Evolutionary conservation across 2,113 vertebrate species (phyloP).

Genomic region (Mesocricetus auratus): DNA sequence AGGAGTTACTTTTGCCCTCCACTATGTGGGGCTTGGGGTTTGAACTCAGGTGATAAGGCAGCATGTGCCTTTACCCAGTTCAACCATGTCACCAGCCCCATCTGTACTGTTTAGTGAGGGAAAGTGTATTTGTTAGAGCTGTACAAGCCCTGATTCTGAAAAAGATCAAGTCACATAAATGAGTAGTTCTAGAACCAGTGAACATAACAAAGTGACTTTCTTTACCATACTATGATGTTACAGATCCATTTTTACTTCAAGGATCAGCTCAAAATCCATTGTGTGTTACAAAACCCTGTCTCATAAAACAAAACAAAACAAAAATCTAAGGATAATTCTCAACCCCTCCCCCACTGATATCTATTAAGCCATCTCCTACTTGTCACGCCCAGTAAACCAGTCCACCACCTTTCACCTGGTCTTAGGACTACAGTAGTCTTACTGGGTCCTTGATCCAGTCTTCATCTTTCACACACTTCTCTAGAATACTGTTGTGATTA

Average conservation of each 20-base stretch:
- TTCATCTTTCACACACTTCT: slow-evolving; percentile 8
- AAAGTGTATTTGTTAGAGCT: neutral
- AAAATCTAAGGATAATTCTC: slow-evolving; percentile 45
- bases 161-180: neutral
- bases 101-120: neutral
- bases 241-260: neutral
- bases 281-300: too few relatives aligned
- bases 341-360: neutral
- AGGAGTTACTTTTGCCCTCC: neutral
- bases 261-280: neutral
- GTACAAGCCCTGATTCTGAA: neutral
- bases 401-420: neutral
- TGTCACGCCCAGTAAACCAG: neutral
- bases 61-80: neutral
- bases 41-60: neutral
- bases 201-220: neutral
- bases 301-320: too few relatives aligned
- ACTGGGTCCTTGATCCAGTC: neutral
- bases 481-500: slow-evolving; percentile 29
- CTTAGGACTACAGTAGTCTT: neutral
- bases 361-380: neutral
- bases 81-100: neutral
- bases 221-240: neutral
- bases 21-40: neutral
- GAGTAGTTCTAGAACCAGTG: neutral